These are phyloP conservation scores for Platycercus adscitus DNA, from an alignment of 2,113 vertebrate species.

Conservation along the genomic window DNA sequence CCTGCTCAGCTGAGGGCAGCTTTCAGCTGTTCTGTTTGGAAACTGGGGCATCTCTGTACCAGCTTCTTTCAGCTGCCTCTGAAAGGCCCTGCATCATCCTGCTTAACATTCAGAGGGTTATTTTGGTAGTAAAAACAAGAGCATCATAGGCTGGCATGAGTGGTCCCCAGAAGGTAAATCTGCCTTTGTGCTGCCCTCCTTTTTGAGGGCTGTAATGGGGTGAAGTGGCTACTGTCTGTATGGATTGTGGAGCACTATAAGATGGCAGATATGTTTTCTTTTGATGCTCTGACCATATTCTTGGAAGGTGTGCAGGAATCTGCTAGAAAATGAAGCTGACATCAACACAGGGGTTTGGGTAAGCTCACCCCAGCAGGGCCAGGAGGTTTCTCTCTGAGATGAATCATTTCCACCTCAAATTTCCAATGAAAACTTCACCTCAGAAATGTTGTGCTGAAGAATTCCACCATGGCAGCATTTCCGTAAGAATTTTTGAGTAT, in stretches of 20 bases:
- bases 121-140: background rate
- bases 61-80: background rate
- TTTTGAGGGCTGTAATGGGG: background rate
- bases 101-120: background rate
- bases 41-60: slow-evolving; percentile 7
- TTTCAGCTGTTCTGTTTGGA: background rate
- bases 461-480: background rate
- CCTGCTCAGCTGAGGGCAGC: background rate
- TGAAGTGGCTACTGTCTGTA: background rate
- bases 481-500: too few species aligned
- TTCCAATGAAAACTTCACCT: background rate
- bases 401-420: background rate
- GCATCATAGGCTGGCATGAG: background rate
- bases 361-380: background rate
- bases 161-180: background rate
- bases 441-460: background rate
- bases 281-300: background rate
- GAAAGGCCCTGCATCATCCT: background rate
- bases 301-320: background rate
- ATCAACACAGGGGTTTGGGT: background rate
- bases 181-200: background rate
- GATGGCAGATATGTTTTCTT: background rate
- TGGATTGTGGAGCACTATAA: background rate
- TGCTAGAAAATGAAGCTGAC: background rate
- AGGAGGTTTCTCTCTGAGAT: background rate